phyloP scores from a whole-genome alignment of 2,888 invertebrate genomes.

The Leucoptera coffeella region DNA sequence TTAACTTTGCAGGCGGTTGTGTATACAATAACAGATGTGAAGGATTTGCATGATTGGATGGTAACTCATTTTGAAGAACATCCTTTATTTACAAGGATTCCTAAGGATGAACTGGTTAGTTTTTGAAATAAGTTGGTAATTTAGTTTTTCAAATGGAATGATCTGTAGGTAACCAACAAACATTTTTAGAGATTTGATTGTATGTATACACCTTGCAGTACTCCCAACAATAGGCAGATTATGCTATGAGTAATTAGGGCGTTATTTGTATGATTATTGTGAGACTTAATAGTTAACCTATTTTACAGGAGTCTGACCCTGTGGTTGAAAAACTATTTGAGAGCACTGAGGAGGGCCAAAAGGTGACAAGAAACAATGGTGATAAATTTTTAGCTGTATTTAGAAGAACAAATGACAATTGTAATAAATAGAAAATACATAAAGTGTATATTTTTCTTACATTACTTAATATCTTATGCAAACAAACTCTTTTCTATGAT shows the following conservation, averaged over 20 bases:
- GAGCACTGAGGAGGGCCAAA: constrained; percentile 97
- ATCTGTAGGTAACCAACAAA: too few relatives aligned
- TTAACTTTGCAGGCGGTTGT: constrained; percentile 65
- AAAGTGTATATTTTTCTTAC: constrained; percentile 2
- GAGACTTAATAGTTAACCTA: too few relatives aligned
- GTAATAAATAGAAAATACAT: constrained; percentile 8
- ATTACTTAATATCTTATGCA: neutral
- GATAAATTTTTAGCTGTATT: constrained; percentile 91
- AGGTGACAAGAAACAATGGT: constrained; percentile 92
- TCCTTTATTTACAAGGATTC: constrained; percentile 76
- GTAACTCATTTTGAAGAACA: constrained; percentile 84
- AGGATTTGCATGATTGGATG: constrained; percentile 97
- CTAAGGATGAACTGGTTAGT: constrained; percentile 69
- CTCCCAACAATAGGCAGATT: too few relatives aligned
- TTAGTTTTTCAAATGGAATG: too few relatives aligned
- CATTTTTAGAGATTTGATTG: too few relatives aligned
- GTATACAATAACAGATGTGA: constrained; percentile 97
- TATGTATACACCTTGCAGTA: too few relatives aligned
- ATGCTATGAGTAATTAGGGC: too few relatives aligned
- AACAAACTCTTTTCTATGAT: constrained; percentile 28
- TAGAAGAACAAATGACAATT: constrained; percentile 46
- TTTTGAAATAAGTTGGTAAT: too few relatives aligned
- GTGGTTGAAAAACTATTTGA: constrained; percentile 85
- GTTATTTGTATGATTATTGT: too few relatives aligned
- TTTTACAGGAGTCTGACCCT: constrained; percentile 67